Evolutionary conservation across 2,888 invertebrate genomes (phyloP).

Genomic region (Drosophila engyochracea): DNA sequence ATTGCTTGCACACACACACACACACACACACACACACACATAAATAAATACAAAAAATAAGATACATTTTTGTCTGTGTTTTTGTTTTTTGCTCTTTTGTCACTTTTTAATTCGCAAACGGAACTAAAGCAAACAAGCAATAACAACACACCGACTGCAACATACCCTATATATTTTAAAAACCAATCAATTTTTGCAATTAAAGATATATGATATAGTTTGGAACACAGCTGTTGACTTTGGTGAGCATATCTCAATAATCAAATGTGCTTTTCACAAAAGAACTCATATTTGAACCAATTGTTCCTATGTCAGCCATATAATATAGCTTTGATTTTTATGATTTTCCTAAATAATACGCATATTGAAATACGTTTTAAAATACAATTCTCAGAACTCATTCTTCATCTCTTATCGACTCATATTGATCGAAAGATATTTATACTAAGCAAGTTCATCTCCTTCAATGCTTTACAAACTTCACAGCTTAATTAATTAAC

Average conservation of each 20-base stretch:
- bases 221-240: too few species aligned
- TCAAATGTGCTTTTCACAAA: not conserved
- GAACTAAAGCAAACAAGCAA: slow-evolving; percentile 13
- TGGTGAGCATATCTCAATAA: not conserved
- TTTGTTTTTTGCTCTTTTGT: slow-evolving; percentile 12
- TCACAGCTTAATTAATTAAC: not conserved
- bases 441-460: not conserved
- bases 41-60: slow-evolving; percentile 24
- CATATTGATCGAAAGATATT: not conserved
- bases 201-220: not conserved
- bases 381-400: not conserved
- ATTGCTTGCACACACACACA: slow-evolving; percentile 33
- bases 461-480: not conserved
- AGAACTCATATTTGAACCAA: not conserved
- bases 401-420: not conserved
- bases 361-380: not conserved
- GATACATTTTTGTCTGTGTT: slow-evolving; percentile 20
- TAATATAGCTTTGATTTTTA: not conserved
- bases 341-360: not conserved
- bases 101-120: slow-evolving; percentile 28
- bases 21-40: slow-evolving; percentile 5
- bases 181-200: not conserved
- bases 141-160: slow-evolving; percentile 4
- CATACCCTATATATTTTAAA: not conserved
- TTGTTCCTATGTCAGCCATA: not conserved